Base-by-base conservation (phyloP, 2,888 invertebrate genomes). In the Zygothrica quintamaculata region DNA sequence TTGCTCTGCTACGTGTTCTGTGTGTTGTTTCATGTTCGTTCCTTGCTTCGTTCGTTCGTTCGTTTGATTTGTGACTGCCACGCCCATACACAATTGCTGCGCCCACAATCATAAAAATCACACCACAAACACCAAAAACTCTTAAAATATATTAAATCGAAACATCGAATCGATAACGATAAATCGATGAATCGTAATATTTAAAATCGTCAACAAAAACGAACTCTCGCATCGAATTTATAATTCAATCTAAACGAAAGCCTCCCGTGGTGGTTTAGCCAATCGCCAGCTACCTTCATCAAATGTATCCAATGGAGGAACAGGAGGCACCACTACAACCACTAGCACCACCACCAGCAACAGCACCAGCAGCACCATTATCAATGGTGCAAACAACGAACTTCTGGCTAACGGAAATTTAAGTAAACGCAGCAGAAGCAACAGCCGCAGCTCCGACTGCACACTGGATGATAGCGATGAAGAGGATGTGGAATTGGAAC, bases 251-350 rank as follows among this genome's bases (percentile, higher is more conserved):
- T 77, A 79, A 84, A 87, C 74, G 59, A 85, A 87, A 90, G 98
- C 96, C 57, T 95, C 95, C 66, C 93, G 94, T 75, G 95, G 95
- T 64, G 94, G 94, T 69, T 91, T 95, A 71, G 95, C 95, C 8
- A 94, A 95, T 90, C 92, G 96, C 55, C 95, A 95, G 89, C 90
- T 95, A 77, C 95, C 95, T 34, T 92, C 92, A 48, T 68, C 87
- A 36, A 58, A 60, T 12, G 48, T 66, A 8, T 15, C 68, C 36
- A 69, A 65, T 43, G 70, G 65, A 43, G 58, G 52, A 22, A 3
- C 18, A 22, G 18, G 18, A 22, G 18, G 18, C 5, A 5, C 5
- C 18, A 22, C 40, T 47, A 60, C 62, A 33, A 60, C 40, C 50
- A 60, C 62, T 33, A 60, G 56, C 34, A 55, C 13, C 53, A 39